These are phyloP conservation scores for Drosophila ananassae DNA, from an alignment of 1,140 invertebrate species.

Conservation along the genomic window DNA sequence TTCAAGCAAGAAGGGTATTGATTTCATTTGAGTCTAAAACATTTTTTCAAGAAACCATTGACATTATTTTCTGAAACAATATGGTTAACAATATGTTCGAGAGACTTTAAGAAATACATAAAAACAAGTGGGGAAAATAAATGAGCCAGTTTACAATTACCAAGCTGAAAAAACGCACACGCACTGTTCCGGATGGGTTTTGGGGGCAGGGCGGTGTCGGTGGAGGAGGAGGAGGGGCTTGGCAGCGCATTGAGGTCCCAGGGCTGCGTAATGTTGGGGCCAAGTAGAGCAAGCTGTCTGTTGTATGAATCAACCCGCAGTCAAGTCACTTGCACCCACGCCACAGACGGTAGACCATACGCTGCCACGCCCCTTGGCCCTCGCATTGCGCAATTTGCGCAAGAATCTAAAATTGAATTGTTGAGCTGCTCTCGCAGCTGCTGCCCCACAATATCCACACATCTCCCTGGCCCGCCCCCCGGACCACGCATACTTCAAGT, in stretches of 20 bases:
- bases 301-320: slow-evolving; percentile 76
- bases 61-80: slow-evolving; percentile 2
- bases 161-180: slow-evolving; percentile 30
- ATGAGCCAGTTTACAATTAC: slow-evolving; percentile 40
- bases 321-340: slow-evolving; percentile 53
- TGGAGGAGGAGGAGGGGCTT: neutral
- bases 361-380: slow-evolving; percentile 26
- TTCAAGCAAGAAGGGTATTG: neutral
- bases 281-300: slow-evolving; percentile 57
- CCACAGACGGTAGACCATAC: slow-evolving; percentile 9
- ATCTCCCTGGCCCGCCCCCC: slow-evolving; percentile 1
- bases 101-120: slow-evolving; percentile 1
- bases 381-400: slow-evolving; percentile 74
- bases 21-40: neutral
- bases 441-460: slow-evolving; percentile 39
- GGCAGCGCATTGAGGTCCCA: neutral
- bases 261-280: slow-evolving; percentile 34
- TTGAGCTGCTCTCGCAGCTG: slow-evolving; percentile 61
- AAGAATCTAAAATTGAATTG: slow-evolving; percentile 82
- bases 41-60: neutral
- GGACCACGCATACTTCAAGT: slow-evolving; percentile 71
- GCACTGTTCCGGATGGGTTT: slow-evolving; percentile 8
- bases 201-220: neutral
- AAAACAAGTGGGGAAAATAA: slow-evolving; percentile 36
- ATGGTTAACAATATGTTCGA: neutral